Conservation (phyloP, 2,113 vertebrate species). For the Proteles cristata region DNA sequence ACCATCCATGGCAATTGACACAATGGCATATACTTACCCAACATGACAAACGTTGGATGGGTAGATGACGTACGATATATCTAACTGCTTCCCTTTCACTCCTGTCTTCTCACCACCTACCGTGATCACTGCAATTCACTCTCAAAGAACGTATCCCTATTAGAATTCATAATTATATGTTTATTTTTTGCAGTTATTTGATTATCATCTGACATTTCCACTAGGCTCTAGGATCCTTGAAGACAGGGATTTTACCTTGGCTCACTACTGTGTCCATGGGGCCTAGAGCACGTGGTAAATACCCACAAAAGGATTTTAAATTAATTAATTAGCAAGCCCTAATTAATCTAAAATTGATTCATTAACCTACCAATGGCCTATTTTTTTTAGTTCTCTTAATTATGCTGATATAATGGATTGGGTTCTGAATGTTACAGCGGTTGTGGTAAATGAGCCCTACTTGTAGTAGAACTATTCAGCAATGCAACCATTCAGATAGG, state of each 20-base stretch:
- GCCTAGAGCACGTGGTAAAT: not conserved
- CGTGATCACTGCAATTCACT: not conserved
- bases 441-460: not conserved
- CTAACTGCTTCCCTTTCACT: too few relatives aligned
- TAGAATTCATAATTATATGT: not conserved
- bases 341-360: constrained; percentile 15
- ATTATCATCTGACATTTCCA: not conserved
- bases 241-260: not conserved
- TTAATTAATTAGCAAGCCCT: not conserved
- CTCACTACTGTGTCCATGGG: not conserved
- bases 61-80: not conserved
- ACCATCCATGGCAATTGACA: not conserved
- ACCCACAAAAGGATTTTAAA: not conserved
- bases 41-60: not conserved
- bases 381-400: not conserved
- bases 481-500: too few relatives aligned
- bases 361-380: not conserved
- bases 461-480: not conserved
- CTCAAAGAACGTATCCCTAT: not conserved
- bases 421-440: not conserved
- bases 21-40: fast-evolving
- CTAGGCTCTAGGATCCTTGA: not conserved
- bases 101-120: not conserved
- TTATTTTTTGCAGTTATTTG: not conserved
- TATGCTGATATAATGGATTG: not conserved